Base-by-base conservation (phyloP, 2,888 invertebrate genomes). In the Yponomeuta malinellus region DNA sequence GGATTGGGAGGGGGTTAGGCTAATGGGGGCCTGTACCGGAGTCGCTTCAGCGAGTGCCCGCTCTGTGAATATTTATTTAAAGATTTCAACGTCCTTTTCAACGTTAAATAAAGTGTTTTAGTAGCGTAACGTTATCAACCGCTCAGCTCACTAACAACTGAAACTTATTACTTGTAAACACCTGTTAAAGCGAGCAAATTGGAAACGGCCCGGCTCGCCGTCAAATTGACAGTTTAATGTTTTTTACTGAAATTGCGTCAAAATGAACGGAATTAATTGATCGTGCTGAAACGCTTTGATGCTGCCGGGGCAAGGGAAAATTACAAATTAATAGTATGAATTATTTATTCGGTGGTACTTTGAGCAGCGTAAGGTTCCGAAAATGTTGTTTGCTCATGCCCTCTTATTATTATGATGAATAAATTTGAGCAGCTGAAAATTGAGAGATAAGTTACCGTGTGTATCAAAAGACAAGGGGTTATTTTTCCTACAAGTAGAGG, bases 161-260 rank as follows among this genome's bases (percentile, higher is more conserved):
- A 15, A 59, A 59, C 15, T 59, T 59, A 59, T 59, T 59, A 15
- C 52, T 59, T 10, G 52, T 52, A 12, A 52, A 52, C 52, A 52
- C 52, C 52, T 52, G 52, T 52, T 52, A 52, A 52, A 52, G 52
- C 52, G 52, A 59, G 52, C 52, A 15, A 59, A 59, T 59, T 59
- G 52, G 52, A 59, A 59, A 59, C 52, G 52, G 52, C 15, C 52
- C 52, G 52, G 15, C 52, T 59, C 52, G 15, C 52, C 52, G 52
- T 59, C 52, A 59, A 59, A 59, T 59, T 59, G 52, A 59, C 52
- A 59, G 52, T 59, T 59, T 59, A 59, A 59, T 59, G 52, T 59
- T 59, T 59, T 59, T 59, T 15, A 59, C 12, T 12, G 15, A 59
- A 59, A 59, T 15, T 9, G 15, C 52, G 52, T 59, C 52, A 15